Evolutionary conservation across 1,140 invertebrate species (phyloP).

Genomic region (Brachystomella parvula): DNA sequence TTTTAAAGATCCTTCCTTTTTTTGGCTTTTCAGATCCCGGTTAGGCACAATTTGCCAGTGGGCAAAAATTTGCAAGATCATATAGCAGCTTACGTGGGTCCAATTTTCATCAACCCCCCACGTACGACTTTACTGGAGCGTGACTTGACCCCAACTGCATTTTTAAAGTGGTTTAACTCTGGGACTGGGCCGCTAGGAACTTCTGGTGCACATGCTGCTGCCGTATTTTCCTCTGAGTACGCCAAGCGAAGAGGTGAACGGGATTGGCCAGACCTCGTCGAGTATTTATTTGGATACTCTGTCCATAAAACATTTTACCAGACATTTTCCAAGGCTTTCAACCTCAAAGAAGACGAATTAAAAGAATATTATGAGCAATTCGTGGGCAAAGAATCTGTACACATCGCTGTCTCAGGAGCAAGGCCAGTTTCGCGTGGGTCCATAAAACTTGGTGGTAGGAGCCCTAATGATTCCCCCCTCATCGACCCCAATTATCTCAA

Average conservation of each 20-base stretch:
- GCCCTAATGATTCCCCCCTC: neutral
- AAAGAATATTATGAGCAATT: conserved; percentile 2
- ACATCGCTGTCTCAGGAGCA: neutral
- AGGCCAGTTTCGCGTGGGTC: conserved; percentile 7
- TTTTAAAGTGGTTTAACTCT: neutral
- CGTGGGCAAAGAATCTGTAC: conserved; percentile 1
- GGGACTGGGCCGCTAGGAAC: conserved; percentile 7
- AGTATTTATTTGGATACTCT: neutral
- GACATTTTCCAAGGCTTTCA: neutral
- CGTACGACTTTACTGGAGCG: conserved; percentile 2
- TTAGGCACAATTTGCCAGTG: conserved; percentile 40
- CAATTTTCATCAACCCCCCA: conserved; percentile 13
- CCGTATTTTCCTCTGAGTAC: neutral
- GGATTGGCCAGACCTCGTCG: conserved; percentile 12
- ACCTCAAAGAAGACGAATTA: neutral
- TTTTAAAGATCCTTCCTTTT: too few species aligned
- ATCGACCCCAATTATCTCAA: conserved; percentile 22
- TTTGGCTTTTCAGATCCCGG: conserved; percentile 32
- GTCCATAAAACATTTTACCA: neutral
- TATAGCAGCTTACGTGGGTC: conserved; percentile 20
- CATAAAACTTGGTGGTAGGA: neutral
- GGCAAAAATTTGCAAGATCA: conserved; percentile 45
- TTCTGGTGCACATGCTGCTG: conserved; percentile 20
- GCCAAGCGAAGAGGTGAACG: conserved; percentile 15
- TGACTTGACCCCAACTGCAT: neutral